phyloP scores from a whole-genome alignment of 2,113 vertebrate species.

The Larimichthys polyactis region DNA sequence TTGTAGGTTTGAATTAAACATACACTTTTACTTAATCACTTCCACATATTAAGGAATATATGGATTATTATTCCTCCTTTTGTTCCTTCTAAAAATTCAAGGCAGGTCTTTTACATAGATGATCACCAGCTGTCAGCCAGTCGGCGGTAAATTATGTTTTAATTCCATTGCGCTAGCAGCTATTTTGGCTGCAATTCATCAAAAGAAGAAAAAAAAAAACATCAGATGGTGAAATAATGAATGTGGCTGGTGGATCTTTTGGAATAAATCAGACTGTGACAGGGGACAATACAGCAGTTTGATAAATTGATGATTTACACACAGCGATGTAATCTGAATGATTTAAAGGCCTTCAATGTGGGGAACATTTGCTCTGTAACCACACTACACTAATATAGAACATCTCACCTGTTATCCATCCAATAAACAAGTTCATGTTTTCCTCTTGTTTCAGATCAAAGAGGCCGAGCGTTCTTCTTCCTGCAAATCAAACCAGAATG shows the following conservation, averaged over 20 bases:
- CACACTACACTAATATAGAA: too few relatives aligned
- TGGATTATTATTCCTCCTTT: background rate
- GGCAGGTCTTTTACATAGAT: slow-evolving; percentile 11
- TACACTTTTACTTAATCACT: background rate
- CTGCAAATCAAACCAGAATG: slow-evolving; percentile 51
- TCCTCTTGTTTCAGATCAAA: slow-evolving; percentile 35
- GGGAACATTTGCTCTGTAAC: background rate
- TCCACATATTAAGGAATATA: background rate
- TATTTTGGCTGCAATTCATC: slow-evolving; percentile 19
- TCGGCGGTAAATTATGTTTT: background rate
- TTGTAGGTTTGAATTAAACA: background rate
- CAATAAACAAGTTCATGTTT: background rate
- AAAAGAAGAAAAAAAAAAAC: background rate
- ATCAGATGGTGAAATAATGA: slow-evolving; percentile 15
- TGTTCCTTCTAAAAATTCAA: background rate
- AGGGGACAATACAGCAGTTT: background rate
- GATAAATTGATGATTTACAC: background rate
- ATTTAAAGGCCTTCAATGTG: background rate
- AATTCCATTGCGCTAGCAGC: background rate
- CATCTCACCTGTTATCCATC: background rate
- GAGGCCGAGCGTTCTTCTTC: background rate
- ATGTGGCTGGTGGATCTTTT: background rate
- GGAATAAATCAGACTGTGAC: background rate
- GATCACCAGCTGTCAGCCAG: slow-evolving; percentile 29
- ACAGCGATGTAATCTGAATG: background rate